phyloP scores from a whole-genome alignment of 1,140 invertebrate genomes.

The Globodera ellingtonae region DNA sequence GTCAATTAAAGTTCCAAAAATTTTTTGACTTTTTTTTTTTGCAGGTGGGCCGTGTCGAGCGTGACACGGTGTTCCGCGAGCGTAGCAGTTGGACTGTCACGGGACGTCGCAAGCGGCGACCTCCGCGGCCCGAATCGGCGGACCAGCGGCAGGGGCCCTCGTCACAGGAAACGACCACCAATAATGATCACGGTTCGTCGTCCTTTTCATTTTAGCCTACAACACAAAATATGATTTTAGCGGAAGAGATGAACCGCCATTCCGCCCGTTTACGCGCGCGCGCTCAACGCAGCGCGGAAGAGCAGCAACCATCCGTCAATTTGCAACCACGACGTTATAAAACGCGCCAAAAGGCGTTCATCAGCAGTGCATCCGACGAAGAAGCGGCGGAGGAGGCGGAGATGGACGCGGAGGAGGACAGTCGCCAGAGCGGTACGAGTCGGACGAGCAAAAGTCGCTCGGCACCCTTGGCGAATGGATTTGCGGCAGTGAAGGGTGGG shows the following conservation, averaged over 20 bases:
- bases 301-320: constrained; percentile 1
- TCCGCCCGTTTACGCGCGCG: constrained; percentile 8
- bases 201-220: too few relatives aligned
- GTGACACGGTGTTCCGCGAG: constrained; percentile 27
- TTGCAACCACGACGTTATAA: background rate
- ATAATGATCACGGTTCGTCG: background rate
- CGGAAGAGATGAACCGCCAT: background rate
- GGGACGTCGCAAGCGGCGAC: constrained; percentile 5
- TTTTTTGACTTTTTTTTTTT: background rate
- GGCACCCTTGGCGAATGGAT: background rate
- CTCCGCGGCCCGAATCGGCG: background rate
- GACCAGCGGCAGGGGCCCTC: background rate
- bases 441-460: background rate
- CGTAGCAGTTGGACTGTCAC: constrained; percentile 18
- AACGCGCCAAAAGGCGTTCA: constrained; percentile 3
- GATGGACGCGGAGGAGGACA: constrained; percentile 4
- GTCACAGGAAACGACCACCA: background rate
- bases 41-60: constrained; percentile 15
- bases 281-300: background rate
- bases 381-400: background rate
- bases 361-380: background rate
- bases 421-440: background rate
- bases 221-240: background rate
- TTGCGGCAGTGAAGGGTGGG: background rate
- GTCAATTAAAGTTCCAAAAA: too few relatives aligned